Evolutionary conservation across 2,797 vertebrate genomes (phyloP).

Genomic region (Heteromormyrus szaboi): DNA sequence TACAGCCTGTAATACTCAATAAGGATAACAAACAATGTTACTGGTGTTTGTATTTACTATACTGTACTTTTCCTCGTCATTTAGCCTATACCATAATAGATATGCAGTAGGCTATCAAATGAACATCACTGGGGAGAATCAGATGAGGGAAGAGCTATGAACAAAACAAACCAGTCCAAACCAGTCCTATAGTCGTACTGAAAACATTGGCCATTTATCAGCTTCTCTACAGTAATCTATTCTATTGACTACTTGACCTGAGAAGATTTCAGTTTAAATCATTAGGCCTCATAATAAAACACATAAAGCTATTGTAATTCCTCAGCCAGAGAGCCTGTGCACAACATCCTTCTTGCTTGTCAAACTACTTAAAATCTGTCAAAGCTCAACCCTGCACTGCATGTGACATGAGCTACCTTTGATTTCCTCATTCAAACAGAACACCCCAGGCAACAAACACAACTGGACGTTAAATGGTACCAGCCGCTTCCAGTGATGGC

Average conservation of each 20-base stretch:
- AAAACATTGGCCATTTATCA: neutral
- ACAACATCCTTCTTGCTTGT: neutral
- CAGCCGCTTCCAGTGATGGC: neutral
- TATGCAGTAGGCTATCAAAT: neutral
- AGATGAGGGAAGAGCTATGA: neutral
- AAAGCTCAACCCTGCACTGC: neutral
- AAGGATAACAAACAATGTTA: neutral
- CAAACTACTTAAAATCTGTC: neutral
- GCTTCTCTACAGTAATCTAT: neutral
- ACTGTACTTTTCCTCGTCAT: neutral
- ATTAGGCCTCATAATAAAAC: neutral
- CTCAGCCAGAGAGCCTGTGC: neutral
- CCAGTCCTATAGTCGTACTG: neutral
- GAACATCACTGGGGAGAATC: neutral
- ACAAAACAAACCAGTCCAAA: neutral
- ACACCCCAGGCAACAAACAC: neutral
- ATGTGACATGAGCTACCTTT: neutral
- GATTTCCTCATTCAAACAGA: neutral
- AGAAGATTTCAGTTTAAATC: neutral
- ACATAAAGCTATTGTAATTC: neutral
- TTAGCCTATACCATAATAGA: neutral
- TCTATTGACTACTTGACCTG: neutral
- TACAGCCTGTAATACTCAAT: neutral
- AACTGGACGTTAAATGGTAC: neutral
- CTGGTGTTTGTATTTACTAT: neutral